Base-by-base conservation (phyloP, 2,888 invertebrate species). In the Anoplius nigerrimus region DNA sequence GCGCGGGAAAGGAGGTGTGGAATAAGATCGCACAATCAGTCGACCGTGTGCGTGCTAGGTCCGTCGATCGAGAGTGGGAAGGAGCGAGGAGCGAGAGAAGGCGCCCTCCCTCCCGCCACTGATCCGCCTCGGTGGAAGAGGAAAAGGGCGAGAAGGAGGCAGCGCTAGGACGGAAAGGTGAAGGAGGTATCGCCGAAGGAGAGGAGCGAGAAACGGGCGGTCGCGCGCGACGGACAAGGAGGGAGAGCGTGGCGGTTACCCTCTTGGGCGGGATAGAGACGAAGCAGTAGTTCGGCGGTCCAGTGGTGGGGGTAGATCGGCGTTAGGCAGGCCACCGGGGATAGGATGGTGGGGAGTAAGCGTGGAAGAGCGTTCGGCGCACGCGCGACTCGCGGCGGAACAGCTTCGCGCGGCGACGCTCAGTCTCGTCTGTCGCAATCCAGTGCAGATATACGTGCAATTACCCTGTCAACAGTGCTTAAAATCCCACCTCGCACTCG, bases 351-450 rank as follows among this genome's bases (percentile, higher is more conserved):
- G 20, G 55, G 68, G 71, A 63, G 71, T 76, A 74, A 62, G 64
- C 79, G 68, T 71, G 67, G 56, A 63, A 75, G 77, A 72, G 78
- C 75, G 73, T 72, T 76, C 75, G 75, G 76, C 85, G 85, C 85
- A 81, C 68, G 84, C 82, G 85, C 78, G 75, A 67, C 78, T 77
- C 76, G 71, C 79, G 76, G 66, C 71, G 69, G 76, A 75, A 76
- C 79, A 75, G 82, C 78, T 83, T 78, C 79, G 81, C 79, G 75
- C 81, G 86, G 86, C 85, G 85, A 85, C 86, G 86, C 76, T 86
- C 86, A 86, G 86, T 86, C 86, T 86, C 86, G 86, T 81, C 85
- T 79, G 83, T 86, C 75, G 82, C 85, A 84, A 84, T 86, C 83
- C 83, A 78, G 83, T 79, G 86, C 77, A 83, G 84, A 85, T 84